phyloP scores from a whole-genome alignment of 2,888 invertebrate species.

The Drosophila anceps region DNA sequence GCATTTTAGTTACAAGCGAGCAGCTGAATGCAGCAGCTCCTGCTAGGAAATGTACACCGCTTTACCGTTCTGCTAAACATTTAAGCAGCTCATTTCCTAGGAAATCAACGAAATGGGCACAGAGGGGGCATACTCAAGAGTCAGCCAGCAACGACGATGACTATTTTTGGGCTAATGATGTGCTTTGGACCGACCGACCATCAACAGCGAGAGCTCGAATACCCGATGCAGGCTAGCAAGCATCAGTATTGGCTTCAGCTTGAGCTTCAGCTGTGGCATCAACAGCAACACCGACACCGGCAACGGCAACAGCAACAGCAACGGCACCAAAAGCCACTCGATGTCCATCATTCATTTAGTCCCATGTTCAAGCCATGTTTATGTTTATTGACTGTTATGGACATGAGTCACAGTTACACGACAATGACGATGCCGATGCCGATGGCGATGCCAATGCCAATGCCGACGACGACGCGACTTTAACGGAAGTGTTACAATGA shows the following conservation, averaged over 20 bases:
- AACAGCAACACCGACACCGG: slow-evolving; percentile 17
- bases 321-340: slow-evolving; percentile 66
- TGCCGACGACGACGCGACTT: slow-evolving; percentile 62
- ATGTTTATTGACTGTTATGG: slow-evolving; percentile 82
- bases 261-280: slow-evolving; percentile 10
- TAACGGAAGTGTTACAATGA: slow-evolving; percentile 79
- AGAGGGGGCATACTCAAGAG: slow-evolving; percentile 32
- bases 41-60: slow-evolving; percentile 70
- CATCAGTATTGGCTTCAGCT: slow-evolving; percentile 8
- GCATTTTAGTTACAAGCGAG: slow-evolving; percentile 37
- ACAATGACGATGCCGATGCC: slow-evolving; percentile 34
- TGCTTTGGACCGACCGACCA: slow-evolving; percentile 52
- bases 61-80: slow-evolving; percentile 76
- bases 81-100: slow-evolving; percentile 80
- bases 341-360: slow-evolving; percentile 80
- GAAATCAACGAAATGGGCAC: slow-evolving; percentile 73
- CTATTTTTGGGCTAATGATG: slow-evolving; percentile 83
- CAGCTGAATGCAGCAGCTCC: slow-evolving; percentile 19
- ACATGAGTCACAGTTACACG: slow-evolving; percentile 80
- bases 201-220: slow-evolving; percentile 33
- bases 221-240: slow-evolving; percentile 1
- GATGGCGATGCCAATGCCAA: slow-evolving; percentile 17
- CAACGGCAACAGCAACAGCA: slow-evolving; percentile 8
- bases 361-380: slow-evolving; percentile 73
- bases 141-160: slow-evolving; percentile 46